Base-by-base conservation (phyloP, 1,140 invertebrate species). In the Drosophila mayri region DNA sequence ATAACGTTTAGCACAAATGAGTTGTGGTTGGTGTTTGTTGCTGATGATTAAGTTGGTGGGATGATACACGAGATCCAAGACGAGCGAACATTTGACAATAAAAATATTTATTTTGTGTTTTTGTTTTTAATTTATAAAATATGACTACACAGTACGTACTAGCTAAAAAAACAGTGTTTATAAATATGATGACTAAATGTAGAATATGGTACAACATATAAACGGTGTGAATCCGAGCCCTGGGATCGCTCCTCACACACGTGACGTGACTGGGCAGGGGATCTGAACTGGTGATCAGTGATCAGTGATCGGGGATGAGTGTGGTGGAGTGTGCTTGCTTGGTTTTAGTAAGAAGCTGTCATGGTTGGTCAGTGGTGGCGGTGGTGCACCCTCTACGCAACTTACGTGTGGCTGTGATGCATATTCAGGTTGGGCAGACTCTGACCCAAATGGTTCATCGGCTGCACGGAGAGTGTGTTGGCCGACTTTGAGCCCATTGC, bases 381-480 rank as follows among this genome's bases (percentile, higher is more conserved):
- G 30, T 44, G 74, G 75, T 70, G 74, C 75, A 77, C 75, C 66
- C 58, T 77, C 68, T 72, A 72, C 68, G 68, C 74, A 67, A 90
- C 91, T 92, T 90, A 92, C 91, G 81, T 86, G 72, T 92, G 91
- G 65, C 73, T 91, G 60, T 91, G 83, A 58, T 91, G 91, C 65
- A 92, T 66, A 55, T 88, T 95, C 55, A 97, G 90, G 83, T 97
- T 96, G 32, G 96, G 96, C 79, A 97, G 92, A 63, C 95, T 96
- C 91, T 96, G 96, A 25, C 96, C 96, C 57, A 96, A 92, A 52
- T 94, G 94, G 68, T 94, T 95, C 14, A 94, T 92, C 9, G 96
- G 95, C 85, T 96, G 95, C 40, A 97, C 96, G 16, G 95, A 95
- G 47, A 97, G 93, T 0, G 96, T 96, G 81, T 97, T 97, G 6